Evolutionary conservation across 2,113 vertebrate species (phyloP).

Genomic region (Pangasianodon hypophthalmus): DNA sequence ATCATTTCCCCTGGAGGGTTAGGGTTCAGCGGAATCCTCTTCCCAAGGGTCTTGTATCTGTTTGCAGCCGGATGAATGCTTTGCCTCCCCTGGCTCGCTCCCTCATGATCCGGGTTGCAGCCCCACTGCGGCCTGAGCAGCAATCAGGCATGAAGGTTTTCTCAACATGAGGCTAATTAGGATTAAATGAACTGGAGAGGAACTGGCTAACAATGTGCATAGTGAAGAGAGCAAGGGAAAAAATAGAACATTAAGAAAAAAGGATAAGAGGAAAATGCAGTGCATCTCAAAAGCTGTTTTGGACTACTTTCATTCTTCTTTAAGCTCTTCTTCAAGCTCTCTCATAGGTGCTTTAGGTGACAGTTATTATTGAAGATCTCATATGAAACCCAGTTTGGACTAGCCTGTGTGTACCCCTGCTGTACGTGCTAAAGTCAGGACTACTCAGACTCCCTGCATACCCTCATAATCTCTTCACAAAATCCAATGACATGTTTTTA

Average conservation of each 20-base stretch:
- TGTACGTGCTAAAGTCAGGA: not conserved
- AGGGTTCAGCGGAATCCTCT: constrained; percentile 24
- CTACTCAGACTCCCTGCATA: not conserved
- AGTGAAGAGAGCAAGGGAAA: constrained; percentile 1
- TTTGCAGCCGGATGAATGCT: constrained; percentile 34
- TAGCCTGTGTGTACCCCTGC: not conserved
- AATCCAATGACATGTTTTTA: not conserved
- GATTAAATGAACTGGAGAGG: constrained; percentile 52
- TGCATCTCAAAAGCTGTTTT: not conserved
- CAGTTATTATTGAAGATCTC: not conserved
- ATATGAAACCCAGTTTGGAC: not conserved
- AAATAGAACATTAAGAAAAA: not conserved
- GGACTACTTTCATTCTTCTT: not conserved
- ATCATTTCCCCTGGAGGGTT: constrained; percentile 1
- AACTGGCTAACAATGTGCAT: constrained; percentile 14
- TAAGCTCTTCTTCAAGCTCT: not conserved
- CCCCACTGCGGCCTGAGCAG: constrained; percentile 20
- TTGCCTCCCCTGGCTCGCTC: constrained; percentile 19
- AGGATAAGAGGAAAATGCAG: not conserved
- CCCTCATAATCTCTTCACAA: not conserved
- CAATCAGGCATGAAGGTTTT: constrained; percentile 53
- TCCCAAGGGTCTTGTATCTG: constrained; percentile 7
- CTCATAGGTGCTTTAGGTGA: not conserved
- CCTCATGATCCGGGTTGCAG: constrained; percentile 10
- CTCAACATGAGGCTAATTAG: constrained; percentile 51